A percentile compares a stretch with the other conserved stretches of the same genome.
These are phyloP conservation scores for Drosophila cardini DNA, from an alignment of 1,140 invertebrate genomes.

Conservation along the genomic window DNA sequence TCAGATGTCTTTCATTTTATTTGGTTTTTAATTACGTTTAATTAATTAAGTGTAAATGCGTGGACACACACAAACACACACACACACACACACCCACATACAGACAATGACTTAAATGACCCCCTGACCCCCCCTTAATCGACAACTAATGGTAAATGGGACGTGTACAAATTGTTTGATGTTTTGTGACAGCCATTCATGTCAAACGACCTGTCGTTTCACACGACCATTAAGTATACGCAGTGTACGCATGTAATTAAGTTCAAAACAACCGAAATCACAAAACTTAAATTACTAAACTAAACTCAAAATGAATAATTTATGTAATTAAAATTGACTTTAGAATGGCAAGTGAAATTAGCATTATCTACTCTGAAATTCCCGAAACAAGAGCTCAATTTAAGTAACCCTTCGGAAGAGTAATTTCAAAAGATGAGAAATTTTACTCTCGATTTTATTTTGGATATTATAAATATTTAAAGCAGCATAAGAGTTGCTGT, in stretches of 20 bases:
- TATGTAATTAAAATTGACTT: conserved; percentile 43
- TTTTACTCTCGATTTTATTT: background rate
- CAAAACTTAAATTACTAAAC: conserved; percentile 24
- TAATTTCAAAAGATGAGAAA: background rate
- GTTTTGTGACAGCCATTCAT: conserved; percentile 57
- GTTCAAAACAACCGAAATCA: conserved; percentile 34
- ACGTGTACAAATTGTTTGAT: conserved; percentile 66
- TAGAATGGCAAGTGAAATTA: conserved; percentile 30
- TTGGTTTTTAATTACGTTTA: conserved; percentile 80
- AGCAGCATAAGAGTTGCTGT: background rate
- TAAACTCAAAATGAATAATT: conserved; percentile 31
- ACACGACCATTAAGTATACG: conserved; percentile 42
- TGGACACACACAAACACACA: conserved; percentile 46
- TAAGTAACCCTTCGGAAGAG: background rate
- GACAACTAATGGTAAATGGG: conserved; percentile 49
- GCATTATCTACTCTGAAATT: conserved; percentile 14
- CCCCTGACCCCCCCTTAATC: background rate
- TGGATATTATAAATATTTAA: conserved; percentile 13
- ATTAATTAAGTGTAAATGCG: conserved; percentile 81
- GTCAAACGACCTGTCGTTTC: conserved; percentile 34
- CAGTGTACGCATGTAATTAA: conserved; percentile 50
- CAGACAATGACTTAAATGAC: conserved; percentile 11
- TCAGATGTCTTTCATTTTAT: conserved; percentile 71
- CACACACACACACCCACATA: conserved; percentile 7
- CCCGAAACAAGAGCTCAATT: background rate